Base-by-base conservation (phyloP, 2,888 invertebrate genomes). In the Tupiocoris notatus region DNA sequence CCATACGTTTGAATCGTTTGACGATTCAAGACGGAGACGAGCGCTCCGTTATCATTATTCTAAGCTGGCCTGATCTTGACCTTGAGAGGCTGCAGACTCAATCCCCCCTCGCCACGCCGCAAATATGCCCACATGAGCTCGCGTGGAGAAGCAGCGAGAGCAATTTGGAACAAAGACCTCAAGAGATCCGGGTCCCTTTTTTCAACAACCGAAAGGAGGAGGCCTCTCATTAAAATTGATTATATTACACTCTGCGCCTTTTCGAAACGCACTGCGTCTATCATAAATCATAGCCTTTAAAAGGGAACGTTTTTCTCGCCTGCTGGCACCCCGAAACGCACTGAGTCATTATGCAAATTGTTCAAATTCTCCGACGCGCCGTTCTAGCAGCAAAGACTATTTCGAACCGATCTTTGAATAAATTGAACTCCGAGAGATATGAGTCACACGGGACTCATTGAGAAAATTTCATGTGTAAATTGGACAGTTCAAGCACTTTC, bases 141-240 rank as follows among this genome's bases (percentile, higher is more conserved):
- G 59, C 59, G 59, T 18, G 20, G 59, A 59, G 59, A 39, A 39
- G 39, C 39, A 12, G 39, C 39, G 6, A 12, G 59, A 18, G 59
- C 59, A 59, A 59, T 59, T 59, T 59, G 59, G 59, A 59, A 59
- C 59, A 59, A 59, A 59, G 59, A 59, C 17, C 59, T 59, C 17
- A n/a, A 18, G 59, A 59, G 59, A 59, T 59, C 59, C 59, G 59
- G 59, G 59, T 59, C 59, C 18, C 59, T n/a, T 59, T 59, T 59
- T 59, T 59, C 18, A n/a, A 3, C 59, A 12, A 39, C 12, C 6
- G 12, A 39, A 39, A 39, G 39, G 39, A 39, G 39, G 39, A 39
- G 39, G 12, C 39, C 39, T 39, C 39, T 39, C 39, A 39, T 39
- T 39, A 39, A 39, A 39, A 39, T 39, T 39, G 39, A 39, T 39